Base-by-base conservation (phyloP, 92 coral and sea anemone genomes). In the Zoanthus sociatus region DNA sequence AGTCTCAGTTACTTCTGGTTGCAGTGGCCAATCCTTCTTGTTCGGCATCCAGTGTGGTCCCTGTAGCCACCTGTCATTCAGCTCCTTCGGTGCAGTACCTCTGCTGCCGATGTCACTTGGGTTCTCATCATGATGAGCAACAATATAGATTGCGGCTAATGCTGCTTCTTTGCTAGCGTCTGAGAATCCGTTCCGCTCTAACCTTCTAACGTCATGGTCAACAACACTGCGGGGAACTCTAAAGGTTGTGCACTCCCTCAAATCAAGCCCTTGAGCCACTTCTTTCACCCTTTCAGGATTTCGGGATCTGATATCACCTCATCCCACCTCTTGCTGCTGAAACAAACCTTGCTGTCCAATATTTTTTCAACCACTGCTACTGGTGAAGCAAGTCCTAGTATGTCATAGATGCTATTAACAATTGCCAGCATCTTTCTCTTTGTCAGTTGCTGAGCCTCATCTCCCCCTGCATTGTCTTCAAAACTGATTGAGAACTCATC, bases 151-250 rank as follows among this genome's bases (percentile, higher is more conserved):
- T 5, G 88, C 89, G 1, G 92, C 86, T 18, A 77, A 91, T 12
- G 91, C 94, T 30, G 83, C 92, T 4, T 50, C 70, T 18, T 86
- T 71, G 91, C 96, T 91, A 0, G 94, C 94, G 46, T 93, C 93
- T 6, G 89, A 9, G 77, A 93, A 93, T 10, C 92, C 92, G 47
- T 93, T 92, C 8, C 90, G 51, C 60, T 79, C 81, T 11, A 89
- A 51, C 72, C 69, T 77, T n/a, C 84, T 82, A 1, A 51, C 69
- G 1, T 50, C 64, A 5, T 14, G 12, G 14, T 55, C 71, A 32
- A 89, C 86, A 20, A 94, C 94, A 55, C 92, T 90, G 3, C 93
- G 93, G 12, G 92, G 97, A 10, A 94, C 87, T 1, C 63, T 86
- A 31, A 94, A 21, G 11, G 73, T 21, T 20, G 90, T 88, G 15